phyloP scores from a whole-genome alignment of 2,888 invertebrate genomes.

The Sussaba pulchella region DNA sequence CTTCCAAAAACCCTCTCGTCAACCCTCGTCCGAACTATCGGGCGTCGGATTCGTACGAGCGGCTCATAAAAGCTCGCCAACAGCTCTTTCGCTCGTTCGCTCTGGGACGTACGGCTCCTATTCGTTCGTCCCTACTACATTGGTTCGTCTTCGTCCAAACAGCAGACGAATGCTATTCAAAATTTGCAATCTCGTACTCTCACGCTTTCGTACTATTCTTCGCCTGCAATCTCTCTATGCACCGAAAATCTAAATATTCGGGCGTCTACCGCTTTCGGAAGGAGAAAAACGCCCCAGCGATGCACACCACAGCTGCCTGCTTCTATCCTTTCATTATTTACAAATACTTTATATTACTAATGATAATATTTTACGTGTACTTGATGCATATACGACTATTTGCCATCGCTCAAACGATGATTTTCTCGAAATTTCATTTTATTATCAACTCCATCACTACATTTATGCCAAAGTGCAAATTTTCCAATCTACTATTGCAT shows the following conservation, averaged over 20 bases:
- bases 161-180: constrained; percentile 51
- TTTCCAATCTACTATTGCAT: no score
- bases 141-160: constrained; percentile 40
- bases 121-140: constrained; percentile 30
- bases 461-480: no score
- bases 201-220: constrained; percentile 45
- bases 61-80: constrained; percentile 7
- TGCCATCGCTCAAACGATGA: no score
- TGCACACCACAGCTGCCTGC: constrained; percentile 59
- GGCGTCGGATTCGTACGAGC: constrained; percentile 36
- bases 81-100: constrained; percentile 58
- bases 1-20: constrained; percentile 60
- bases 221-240: constrained; percentile 45
- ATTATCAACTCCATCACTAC: no score
- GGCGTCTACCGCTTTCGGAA: constrained; percentile 72
- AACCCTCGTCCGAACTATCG: constrained; percentile 60
- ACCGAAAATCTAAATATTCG: constrained; percentile 70
- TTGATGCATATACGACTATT: no score
- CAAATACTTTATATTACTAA: no score
- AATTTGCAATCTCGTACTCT: constrained; percentile 39
- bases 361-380: no score
- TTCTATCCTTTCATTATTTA: constrained; percentile 53
- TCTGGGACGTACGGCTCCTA: constrained; percentile 63
- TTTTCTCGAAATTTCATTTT: no score
- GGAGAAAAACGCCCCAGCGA: constrained; percentile 74